Conservation (phyloP, 2,888 invertebrate genomes). For the Barypeithes pellucidus region DNA sequence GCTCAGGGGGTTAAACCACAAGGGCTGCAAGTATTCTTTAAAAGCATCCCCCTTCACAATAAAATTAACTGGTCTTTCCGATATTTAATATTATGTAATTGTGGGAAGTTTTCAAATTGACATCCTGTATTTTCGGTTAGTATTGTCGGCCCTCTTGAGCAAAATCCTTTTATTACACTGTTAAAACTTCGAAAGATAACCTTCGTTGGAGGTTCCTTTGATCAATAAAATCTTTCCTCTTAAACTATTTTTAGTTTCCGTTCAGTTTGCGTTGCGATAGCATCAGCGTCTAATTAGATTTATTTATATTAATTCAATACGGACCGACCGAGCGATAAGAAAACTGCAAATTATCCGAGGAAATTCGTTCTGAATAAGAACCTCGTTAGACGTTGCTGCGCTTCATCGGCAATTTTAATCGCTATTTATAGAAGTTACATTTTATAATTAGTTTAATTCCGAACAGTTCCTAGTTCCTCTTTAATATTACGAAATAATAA, state of each 20-base stretch:
- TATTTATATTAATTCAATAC: conserved; percentile 37
- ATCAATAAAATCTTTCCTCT: background rate
- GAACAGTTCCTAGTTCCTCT: conserved; percentile 14
- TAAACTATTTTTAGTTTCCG: background rate
- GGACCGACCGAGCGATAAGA: conserved; percentile 15
- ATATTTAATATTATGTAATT: no score
- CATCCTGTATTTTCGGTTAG: no score
- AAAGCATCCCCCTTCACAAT: no score
- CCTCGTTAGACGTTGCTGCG: conserved; percentile 30
- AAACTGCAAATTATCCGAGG: conserved; percentile 32
- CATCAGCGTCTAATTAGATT: conserved; percentile 12
- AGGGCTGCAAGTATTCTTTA: no score
- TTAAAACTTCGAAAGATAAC: background rate
- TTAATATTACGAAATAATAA: conserved; percentile 9
- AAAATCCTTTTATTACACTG: no score
- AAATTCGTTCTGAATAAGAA: conserved; percentile 31
- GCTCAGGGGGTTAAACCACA: no score
- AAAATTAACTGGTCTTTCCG: no score
- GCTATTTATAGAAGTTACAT: conserved; percentile 39
- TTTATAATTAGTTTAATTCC: conserved; percentile 32
- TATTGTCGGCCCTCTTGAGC: no score
- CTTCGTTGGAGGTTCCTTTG: background rate
- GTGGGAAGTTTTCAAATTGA: no score
- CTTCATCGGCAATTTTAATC: conserved; percentile 32
- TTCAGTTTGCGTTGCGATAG: background rate